A percentile compares a stretch with the other conserved stretches of the same genome.
Conservation (phyloP, 2,888 invertebrate species). For the Meteorus cinctellus region DNA sequence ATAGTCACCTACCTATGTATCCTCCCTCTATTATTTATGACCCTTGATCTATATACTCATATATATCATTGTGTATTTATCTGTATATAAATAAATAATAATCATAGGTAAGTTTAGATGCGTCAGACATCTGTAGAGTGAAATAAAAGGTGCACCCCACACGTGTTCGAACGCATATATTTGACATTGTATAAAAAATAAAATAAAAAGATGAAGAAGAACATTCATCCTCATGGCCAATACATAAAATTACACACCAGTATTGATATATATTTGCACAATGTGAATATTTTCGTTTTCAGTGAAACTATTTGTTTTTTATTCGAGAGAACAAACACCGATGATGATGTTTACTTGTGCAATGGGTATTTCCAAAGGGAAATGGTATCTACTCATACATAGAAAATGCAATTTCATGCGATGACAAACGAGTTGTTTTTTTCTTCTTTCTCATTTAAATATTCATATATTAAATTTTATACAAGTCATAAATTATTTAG, state of each 20-base stretch:
- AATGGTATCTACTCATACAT: neutral
- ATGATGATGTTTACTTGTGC: slow-evolving; percentile 4
- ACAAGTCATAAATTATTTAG: no score
- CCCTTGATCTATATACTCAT: slow-evolving; percentile 31
- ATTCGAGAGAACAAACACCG: neutral
- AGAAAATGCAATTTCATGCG: neutral
- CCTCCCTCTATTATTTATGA: slow-evolving; percentile 65
- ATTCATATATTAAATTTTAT: no score
- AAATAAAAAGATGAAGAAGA: neutral
- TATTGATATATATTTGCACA: slow-evolving; percentile 1
- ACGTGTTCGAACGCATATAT: neutral
- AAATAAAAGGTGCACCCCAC: neutral
- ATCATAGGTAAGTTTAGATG: slow-evolving; percentile 48
- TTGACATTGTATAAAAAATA: neutral
- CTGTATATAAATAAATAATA: slow-evolving; percentile 55
- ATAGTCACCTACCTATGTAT: slow-evolving; percentile 63
- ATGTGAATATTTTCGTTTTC: neutral
- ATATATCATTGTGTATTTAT: no score
- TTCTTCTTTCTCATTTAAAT: no score
- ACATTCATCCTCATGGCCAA: neutral
- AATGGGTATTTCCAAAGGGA: neutral
- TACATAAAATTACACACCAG: neutral
- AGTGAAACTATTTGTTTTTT: slow-evolving; percentile 2
- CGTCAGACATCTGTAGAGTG: neutral
- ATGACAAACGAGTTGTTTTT: no score